Conservation (phyloP, 2,113 vertebrate species). For the Chionomys nivalis region DNA sequence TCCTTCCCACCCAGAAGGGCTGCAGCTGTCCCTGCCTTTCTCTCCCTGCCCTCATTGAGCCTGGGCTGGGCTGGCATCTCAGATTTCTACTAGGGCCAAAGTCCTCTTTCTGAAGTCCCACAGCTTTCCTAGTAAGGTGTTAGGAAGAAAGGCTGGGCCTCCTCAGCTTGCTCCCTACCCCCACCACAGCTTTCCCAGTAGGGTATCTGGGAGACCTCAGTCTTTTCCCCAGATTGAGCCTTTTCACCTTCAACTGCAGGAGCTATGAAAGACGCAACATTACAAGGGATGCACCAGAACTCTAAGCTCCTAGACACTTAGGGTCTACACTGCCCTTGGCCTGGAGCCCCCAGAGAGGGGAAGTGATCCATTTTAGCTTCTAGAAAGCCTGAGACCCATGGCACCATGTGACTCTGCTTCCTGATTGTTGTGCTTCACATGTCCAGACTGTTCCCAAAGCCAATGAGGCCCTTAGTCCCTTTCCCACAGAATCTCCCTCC, state of each 20-base stretch:
- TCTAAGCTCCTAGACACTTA: background rate
- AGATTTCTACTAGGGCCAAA: conserved; percentile 35
- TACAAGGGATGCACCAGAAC: background rate
- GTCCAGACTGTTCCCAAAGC: background rate
- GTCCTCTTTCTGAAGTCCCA: background rate
- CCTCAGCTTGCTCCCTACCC: background rate
- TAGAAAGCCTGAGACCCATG: background rate
- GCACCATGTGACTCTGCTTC: background rate
- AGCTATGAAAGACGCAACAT: background rate
- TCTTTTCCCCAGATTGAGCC: background rate
- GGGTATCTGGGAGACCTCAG: too few species aligned
- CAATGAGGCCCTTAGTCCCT: background rate
- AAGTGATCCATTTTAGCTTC: background rate
- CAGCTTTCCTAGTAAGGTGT: background rate
- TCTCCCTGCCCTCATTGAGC: background rate
- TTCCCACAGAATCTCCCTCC: background rate
- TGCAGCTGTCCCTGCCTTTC: conserved; percentile 65
- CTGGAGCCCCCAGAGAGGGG: background rate
- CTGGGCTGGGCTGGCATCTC: background rate
- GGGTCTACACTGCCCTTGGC: background rate
- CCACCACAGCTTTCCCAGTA: background rate
- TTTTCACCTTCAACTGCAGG: background rate
- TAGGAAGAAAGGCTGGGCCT: background rate
- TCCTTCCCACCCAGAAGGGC: background rate
- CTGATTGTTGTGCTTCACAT: background rate